Conservation (phyloP, 2,888 invertebrate species). For the Vesta saturnalis region DNA sequence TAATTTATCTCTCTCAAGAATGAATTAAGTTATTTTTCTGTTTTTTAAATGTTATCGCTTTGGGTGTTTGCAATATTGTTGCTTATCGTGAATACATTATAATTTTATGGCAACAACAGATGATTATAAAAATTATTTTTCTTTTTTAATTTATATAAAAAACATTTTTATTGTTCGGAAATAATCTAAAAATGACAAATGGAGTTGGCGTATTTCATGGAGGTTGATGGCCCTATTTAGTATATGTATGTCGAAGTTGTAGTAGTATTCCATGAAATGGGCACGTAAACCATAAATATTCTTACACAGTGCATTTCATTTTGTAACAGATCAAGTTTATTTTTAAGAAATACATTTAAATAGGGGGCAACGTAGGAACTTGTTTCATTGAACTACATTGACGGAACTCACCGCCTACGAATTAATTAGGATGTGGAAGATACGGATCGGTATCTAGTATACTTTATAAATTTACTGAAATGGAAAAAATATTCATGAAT, state of each 20-base stretch:
- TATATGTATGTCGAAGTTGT: slow-evolving; percentile 51
- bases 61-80: slow-evolving; percentile 5
- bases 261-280: slow-evolving; percentile 27
- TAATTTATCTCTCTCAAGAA: too few relatives aligned
- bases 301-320: slow-evolving; percentile 6
- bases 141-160: neutral
- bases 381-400: too few relatives aligned
- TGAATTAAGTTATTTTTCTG: too few relatives aligned
- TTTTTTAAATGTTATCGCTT: too few relatives aligned
- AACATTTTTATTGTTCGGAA: slow-evolving; percentile 6
- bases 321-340: neutral
- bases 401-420: too few relatives aligned
- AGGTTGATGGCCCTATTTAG: slow-evolving; percentile 47
- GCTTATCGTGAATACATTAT: neutral
- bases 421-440: too few relatives aligned
- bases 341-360: neutral
- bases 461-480: too few relatives aligned
- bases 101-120: neutral
- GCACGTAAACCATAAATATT: slow-evolving; percentile 13
- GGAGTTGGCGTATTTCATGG: slow-evolving; percentile 46
- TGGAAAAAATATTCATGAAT: too few relatives aligned
- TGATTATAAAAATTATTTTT: neutral
- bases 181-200: slow-evolving; percentile 49
- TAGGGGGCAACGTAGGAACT: neutral
- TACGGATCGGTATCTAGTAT: too few relatives aligned